A percentile compares a stretch with the other conserved stretches of the same genome.
Conservation (phyloP, 2,888 invertebrate genomes). For the Cosmorhoe ocellata region DNA sequence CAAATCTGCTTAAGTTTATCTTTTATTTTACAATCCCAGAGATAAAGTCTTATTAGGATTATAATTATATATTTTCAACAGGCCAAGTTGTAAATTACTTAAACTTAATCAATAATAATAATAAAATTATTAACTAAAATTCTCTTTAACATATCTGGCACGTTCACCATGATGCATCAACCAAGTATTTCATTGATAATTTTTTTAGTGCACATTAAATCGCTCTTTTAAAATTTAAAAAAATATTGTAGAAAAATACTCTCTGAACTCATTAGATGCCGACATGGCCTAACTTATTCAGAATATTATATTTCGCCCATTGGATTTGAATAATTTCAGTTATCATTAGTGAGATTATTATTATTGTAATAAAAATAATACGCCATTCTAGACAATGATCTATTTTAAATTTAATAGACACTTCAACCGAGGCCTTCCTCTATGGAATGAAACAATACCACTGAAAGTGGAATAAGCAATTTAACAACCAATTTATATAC, state of each 20-base stretch:
- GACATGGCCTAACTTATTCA: conserved; percentile 65
- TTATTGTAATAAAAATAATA: conserved; percentile 28
- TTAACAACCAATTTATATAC: conserved; percentile 17
- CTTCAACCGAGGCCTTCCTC: conserved; percentile 24
- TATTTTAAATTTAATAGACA: conserved; percentile 32
- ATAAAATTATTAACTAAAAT: conserved; percentile 83
- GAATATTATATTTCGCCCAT: conserved; percentile 64
- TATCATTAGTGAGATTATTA: conserved; percentile 73
- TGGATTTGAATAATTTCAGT: conserved; percentile 51
- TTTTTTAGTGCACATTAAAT: conserved; percentile 68
- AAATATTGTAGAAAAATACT: conserved; percentile 82
- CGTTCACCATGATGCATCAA: conserved; percentile 76
- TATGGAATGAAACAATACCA: conserved; percentile 33
- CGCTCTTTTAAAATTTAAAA: conserved; percentile 67
- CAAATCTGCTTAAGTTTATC: conserved; percentile 57
- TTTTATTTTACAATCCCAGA: conserved; percentile 83
- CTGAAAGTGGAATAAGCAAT: conserved; percentile 26
- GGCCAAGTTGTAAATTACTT: conserved; percentile 83
- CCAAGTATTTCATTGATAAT: conserved; percentile 77
- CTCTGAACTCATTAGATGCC: conserved; percentile 70
- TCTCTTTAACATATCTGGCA: conserved; percentile 81
- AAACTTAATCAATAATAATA: conserved; percentile 81
- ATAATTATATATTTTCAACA: conserved; percentile 81
- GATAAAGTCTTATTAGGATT: conserved; percentile 82
- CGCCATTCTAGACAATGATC: conserved; percentile 18